phyloP scores from a whole-genome alignment of 2,113 vertebrate genomes.

The Heliornis fulica region DNA sequence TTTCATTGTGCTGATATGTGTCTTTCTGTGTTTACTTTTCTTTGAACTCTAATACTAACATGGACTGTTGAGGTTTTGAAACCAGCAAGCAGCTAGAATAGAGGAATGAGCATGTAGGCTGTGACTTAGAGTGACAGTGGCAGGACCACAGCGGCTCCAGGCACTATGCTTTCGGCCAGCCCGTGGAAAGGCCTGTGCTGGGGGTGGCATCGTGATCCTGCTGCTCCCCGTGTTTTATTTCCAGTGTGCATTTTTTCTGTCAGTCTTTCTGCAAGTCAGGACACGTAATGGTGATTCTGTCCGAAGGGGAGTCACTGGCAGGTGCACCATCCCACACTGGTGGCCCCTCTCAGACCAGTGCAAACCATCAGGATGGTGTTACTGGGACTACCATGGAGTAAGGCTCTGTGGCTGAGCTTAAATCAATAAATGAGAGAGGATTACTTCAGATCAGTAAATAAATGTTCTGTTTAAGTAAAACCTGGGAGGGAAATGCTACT shows the following conservation, averaged over 20 bases:
- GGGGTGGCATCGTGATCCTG: neutral
- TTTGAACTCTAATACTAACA: neutral
- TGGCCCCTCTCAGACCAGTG: neutral
- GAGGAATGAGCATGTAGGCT: neutral
- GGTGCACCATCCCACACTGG: neutral
- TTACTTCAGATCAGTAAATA: neutral
- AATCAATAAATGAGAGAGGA: neutral
- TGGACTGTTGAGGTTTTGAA: neutral
- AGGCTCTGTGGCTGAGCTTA: neutral
- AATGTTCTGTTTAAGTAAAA: neutral
- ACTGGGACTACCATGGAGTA: neutral
- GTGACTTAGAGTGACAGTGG: neutral
- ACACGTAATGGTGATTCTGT: neutral
- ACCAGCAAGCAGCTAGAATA: neutral
- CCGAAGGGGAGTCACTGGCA: neutral
- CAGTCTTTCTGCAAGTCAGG: neutral
- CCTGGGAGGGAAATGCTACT: neutral
- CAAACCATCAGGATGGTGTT: neutral
- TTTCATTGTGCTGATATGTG: neutral
- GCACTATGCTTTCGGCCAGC: accelerated
- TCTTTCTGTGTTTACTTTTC: neutral
- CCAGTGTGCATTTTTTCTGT: neutral
- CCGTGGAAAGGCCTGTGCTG: accelerated
- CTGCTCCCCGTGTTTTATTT: neutral
- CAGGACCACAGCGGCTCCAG: neutral